Conservation (phyloP, 2,888 invertebrate species). For the Brachyptera putata region DNA sequence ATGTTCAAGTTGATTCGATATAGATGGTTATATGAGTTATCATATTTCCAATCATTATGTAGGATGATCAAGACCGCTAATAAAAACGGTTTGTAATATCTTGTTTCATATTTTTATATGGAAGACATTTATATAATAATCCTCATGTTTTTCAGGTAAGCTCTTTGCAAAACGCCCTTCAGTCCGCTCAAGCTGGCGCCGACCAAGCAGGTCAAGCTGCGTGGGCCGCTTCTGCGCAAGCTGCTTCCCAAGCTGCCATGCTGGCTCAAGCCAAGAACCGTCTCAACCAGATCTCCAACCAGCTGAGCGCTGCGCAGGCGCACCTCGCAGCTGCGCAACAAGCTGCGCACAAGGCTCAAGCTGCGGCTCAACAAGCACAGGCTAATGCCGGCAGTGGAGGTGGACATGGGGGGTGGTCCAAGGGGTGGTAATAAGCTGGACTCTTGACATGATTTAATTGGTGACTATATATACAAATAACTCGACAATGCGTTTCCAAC, state of each 20-base stretch:
- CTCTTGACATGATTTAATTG: no score
- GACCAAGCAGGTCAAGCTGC: background rate
- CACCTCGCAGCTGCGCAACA: background rate
- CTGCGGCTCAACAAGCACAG: background rate
- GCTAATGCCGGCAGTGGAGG: background rate
- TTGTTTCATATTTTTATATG: no score
- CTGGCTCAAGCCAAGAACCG: background rate
- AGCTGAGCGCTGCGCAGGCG: constrained; percentile 4
- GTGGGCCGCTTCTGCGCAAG: background rate
- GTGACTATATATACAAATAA: no score
- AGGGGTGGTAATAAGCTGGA: background rate
- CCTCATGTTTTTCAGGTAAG: background rate
- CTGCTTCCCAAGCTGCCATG: background rate
- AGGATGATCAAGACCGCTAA: no score
- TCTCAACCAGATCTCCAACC: background rate
- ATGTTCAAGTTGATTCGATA: no score
- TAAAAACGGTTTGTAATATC: no score
- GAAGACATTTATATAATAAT: no score
- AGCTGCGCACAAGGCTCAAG: background rate
- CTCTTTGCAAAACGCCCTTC: background rate
- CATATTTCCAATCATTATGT: no score
- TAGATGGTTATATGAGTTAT: no score
- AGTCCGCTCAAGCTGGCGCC: background rate
- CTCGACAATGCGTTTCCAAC: no score
- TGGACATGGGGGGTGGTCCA: background rate